A percentile compares a stretch with the other conserved stretches of the same genome.
phyloP scores from a whole-genome alignment of 2,113 vertebrate species.

The Microtus richardsoni region DNA sequence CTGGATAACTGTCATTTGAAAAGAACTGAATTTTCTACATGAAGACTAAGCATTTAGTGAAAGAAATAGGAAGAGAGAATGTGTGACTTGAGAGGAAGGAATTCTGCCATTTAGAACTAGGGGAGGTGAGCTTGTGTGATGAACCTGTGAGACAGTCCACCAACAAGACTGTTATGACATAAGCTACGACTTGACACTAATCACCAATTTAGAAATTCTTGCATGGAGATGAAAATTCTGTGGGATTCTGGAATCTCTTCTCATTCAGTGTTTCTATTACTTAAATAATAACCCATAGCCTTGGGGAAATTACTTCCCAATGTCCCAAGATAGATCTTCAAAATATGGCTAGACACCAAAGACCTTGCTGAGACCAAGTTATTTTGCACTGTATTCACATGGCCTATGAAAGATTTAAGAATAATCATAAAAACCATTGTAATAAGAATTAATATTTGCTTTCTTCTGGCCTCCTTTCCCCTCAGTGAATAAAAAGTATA shows the following conservation, averaged over 20 bases:
- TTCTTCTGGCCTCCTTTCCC: not conserved
- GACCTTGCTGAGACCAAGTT: not conserved
- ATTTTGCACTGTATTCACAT: not conserved
- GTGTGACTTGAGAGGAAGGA: not conserved
- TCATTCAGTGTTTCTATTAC: not conserved
- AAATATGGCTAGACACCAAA: not conserved
- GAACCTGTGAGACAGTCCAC: not conserved
- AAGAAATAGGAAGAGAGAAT: not conserved
- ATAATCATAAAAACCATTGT: slow-evolving; percentile 23
- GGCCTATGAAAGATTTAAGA: slow-evolving; percentile 29
- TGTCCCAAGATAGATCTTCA: slow-evolving; percentile 3
- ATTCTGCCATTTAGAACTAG: not conserved
- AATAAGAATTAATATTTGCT: not conserved
- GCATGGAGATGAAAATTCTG: slow-evolving; percentile 29
- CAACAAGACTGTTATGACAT: not conserved
- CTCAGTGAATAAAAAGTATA: not conserved
- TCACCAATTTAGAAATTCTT: not conserved
- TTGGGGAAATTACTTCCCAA: slow-evolving; percentile 9
- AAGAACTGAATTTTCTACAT: not conserved
- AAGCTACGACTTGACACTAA: not conserved
- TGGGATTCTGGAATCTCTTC: not conserved
- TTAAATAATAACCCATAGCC: slow-evolving; percentile 24
- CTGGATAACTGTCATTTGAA: not conserved
- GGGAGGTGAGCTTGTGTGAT: not conserved
- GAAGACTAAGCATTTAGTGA: not conserved